Evolutionary conservation across 2,113 vertebrate genomes (phyloP), one percentile per base, ranked within the genome.

Genomic region (Struthidea cinerea): DNA sequence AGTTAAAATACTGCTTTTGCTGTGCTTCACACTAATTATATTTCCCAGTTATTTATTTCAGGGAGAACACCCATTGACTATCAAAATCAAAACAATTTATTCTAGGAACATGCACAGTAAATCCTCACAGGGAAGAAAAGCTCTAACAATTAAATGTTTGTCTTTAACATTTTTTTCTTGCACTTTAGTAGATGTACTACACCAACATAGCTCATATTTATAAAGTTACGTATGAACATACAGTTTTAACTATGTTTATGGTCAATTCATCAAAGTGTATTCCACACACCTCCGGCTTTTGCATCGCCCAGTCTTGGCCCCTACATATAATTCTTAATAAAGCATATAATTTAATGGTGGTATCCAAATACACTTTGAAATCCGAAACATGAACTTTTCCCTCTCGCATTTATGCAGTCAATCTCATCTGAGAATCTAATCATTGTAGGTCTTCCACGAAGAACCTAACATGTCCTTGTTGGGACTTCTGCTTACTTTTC

Each of bases 151-250:
- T 44, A n/a, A 20, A 23, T 2, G 2, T 10, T 64, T 53, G 19
- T 10, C 39, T 81, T 69, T 15, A 52, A 70, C 9, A 6, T 15
- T 68, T 50, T 50, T 64, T 65, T 16, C 22, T 68, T 65, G 22
- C 22, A 56, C 65, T 90, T 87, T 18, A 65, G 20, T 23, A 86
- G 26, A 22, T 27, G 21, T 28, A 67, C 46, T 59, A 76, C 1
- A 14, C 13, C 49, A 57, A 20, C 7, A 11, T 2, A 55, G 32
- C 46, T 63, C 14, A 7, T 30, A 39, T 35, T 55, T 50, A 50
- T 16, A 71, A 44, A 0, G 0, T 7, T 76, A 50, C 4, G 2
- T 42, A 57, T 3, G 47, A 35, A 59, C 33, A 63, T 22, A 19
- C 0, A 59, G 19, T 61, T 92, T 85, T 37, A 86, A 76, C 6